A percentile compares a stretch with the other conserved stretches of the same genome.
These are phyloP conservation scores for Tyria jacobaeae DNA, from an alignment of 2,888 invertebrate species.

Conservation along the genomic window DNA sequence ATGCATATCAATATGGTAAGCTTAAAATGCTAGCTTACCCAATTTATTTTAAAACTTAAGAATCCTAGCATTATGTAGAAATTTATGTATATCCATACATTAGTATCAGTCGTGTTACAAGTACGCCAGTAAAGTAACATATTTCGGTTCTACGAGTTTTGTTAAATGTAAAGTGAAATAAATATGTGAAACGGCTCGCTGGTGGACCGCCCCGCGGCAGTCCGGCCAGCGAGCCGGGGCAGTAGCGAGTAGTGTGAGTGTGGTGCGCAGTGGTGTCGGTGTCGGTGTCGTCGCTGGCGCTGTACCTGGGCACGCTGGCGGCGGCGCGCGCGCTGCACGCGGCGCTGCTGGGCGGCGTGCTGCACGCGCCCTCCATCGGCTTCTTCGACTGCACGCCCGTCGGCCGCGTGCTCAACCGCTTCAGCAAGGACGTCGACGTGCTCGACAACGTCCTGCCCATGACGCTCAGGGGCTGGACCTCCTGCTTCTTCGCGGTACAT, in stretches of 20 bases:
- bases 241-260: neutral
- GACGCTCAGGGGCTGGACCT: conserved; percentile 90
- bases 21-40: conserved; percentile 2
- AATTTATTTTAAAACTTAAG: neutral
- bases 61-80: neutral
- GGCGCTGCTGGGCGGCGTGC: conserved; percentile 88
- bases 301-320: conserved; percentile 89
- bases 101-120: neutral
- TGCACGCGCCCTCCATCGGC: conserved; percentile 89
- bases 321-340: conserved; percentile 88
- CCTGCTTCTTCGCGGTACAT: conserved; percentile 88
- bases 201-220: neutral
- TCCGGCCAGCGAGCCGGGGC: neutral
- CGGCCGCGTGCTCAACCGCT: conserved; percentile 92
- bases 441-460: conserved; percentile 90
- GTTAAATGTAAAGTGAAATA: no score
- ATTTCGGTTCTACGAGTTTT: no score
- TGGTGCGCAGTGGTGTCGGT: conserved; percentile 87
- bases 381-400: conserved; percentile 94
- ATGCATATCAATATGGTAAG: conserved; percentile 9
- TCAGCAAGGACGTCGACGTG: conserved; percentile 91
- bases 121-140: no score
- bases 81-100: neutral
- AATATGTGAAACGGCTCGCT: no score
- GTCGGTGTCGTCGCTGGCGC: conserved; percentile 89